Conservation (phyloP, 2,888 invertebrate genomes). For the Agapostemon virescens region DNA sequence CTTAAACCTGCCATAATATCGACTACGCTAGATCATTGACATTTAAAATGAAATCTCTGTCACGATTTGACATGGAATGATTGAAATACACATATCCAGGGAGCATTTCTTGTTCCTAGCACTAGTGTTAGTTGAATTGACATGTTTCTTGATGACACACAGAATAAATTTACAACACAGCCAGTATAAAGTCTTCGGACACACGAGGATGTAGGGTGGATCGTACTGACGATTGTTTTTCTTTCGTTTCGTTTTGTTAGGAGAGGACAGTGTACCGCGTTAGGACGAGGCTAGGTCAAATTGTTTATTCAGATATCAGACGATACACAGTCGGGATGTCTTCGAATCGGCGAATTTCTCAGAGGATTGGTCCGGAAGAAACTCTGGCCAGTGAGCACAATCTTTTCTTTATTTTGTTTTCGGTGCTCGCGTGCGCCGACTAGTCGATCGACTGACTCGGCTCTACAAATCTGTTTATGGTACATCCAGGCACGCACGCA, state of each 20-base stretch:
- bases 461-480: neutral
- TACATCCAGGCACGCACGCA: too few species aligned
- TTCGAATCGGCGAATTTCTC: conserved; percentile 61
- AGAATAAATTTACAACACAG: neutral
- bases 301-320: conserved; percentile 61
- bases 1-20: neutral
- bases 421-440: conserved; percentile 39
- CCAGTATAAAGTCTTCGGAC: conserved; percentile 21
- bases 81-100: conserved; percentile 19
- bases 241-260: conserved; percentile 62
- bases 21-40: neutral
- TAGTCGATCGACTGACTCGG: neutral
- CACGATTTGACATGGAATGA: neutral
- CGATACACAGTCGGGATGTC: conserved; percentile 55
- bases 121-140: conserved; percentile 4
- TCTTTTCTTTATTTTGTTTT: conserved; percentile 65
- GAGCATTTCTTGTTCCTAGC: conserved; percentile 47
- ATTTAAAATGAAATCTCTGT: neutral
- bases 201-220: conserved; percentile 37
- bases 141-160: neutral
- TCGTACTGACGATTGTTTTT: conserved; percentile 61
- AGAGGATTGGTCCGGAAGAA: conserved; percentile 58
- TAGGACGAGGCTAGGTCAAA: conserved; percentile 65
- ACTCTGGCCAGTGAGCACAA: conserved; percentile 63
- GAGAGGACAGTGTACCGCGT: conserved; percentile 60